Base-by-base conservation (phyloP, 1,140 invertebrate genomes). In the Nasonia giraulti region DNA sequence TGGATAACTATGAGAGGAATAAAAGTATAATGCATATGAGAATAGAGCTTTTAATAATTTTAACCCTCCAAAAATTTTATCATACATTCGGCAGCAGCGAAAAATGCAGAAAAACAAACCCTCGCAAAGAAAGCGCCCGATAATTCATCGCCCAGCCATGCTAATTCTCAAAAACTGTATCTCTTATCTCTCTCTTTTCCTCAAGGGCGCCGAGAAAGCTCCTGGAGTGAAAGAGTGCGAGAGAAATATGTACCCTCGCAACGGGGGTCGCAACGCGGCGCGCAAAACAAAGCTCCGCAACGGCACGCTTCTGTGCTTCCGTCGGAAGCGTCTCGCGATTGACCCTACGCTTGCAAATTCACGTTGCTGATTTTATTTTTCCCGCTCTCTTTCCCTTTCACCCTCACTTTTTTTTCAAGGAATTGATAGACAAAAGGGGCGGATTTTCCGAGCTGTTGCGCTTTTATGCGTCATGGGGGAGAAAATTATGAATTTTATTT, bases 351-450 rank as follows among this genome's bases (percentile, higher is more conserved):
- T 0, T 20, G 33, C 14, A 10, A 55, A 75, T 82, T 31, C 33
- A 31, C 75, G 74, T 75, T 82, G 55, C 47, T 74, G 27, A 82
- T 82, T 71, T 75, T 82, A 74, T 82, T 75, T 82, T 75, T 6
- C 31, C 74, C 14, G 6, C 33, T 31, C 17, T 2, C 1, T 17
- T 40, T 78, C 68, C 47, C 14, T 47, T 12, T 83, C 2, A 47
- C 20, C 37, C 23, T 62, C 33, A 6, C 47, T 44, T 77, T 68
- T 68, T 76, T 55, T 55, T 27, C 27, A 55, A 14, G 27, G 23
- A 76, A 83, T 66, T 50, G 75, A 78, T 78, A 33, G 20, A n/a
- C 37, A 20, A 20, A 4, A 10, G 74, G 10, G 20, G 10, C 74
- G 73, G 40, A 69, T 77, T 83, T 77, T 83, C 50, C 55, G 40